Conservation (phyloP, 2,888 invertebrate species). For the Megalurothrips usitatus region DNA sequence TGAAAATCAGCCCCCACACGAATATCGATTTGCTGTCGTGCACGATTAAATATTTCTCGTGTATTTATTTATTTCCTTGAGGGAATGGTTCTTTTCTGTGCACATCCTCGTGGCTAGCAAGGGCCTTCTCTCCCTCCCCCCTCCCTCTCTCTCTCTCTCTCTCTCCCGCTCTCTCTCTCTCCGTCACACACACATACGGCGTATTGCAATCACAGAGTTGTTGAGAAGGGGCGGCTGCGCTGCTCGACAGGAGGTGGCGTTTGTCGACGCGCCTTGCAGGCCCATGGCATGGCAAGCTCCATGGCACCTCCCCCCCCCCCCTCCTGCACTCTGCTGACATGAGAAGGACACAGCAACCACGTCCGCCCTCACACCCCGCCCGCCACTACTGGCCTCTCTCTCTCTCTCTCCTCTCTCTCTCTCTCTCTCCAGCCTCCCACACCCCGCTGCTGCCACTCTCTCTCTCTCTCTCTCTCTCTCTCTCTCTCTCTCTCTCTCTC, state of each 20-base stretch:
- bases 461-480: not conserved
- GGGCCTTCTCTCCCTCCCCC: no score
- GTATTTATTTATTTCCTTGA: no score
- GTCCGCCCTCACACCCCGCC: not conserved
- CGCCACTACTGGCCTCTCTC: not conserved
- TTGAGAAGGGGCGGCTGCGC: not conserved
- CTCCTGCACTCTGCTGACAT: conserved; percentile 6
- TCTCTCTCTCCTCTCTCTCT: not conserved
- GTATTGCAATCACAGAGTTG: not conserved
- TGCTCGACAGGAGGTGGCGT: no score
- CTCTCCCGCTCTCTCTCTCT: no score
- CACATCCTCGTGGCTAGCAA: no score
- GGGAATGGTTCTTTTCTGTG: no score
- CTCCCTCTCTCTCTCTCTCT: no score
- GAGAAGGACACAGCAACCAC: not conserved
- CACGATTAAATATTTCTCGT: no score
- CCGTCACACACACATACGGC: not conserved
- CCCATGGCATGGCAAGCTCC: no score
- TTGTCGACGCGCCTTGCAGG: no score
- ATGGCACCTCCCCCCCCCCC: not conserved
- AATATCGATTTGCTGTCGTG: no score
- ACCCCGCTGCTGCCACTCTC: not conserved
- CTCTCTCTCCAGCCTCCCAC: not conserved
- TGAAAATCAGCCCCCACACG: no score
- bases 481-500: not conserved